Base-by-base conservation (phyloP, 2,888 invertebrate species). In the Myopa tessellatipennis region DNA sequence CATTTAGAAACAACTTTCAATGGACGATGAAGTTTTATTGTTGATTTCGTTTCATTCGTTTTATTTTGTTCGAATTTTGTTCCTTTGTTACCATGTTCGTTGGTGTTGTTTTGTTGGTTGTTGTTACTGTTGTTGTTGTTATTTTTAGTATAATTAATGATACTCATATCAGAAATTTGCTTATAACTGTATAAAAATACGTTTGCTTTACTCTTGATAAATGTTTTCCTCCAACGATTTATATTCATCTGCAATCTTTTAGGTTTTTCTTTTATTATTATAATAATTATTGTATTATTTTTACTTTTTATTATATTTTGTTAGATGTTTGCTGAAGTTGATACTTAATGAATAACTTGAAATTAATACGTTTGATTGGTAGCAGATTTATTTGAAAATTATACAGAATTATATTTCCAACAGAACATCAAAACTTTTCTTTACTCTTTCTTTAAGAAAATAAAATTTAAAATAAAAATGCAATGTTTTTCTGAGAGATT, bases 111-210 rank as follows among this genome's bases (percentile, higher is more conserved):
- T 10, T 61, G 63, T 63, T 63, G 63, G 36, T 34, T 67, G 67
- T n/a, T 67, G 16, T 36, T 40, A n/a, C 38, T 65, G 3, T 10
- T 16, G 12, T 36, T 36, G 7, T 34, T 38, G 67, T 67, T 34
- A 16, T 45, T 67, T 12, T 34, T 12, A 50, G 63, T 63, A 74
- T 74, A 74, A 74, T 74, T 74, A 74, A 74, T 74, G 74, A 65
- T 65, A 52, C 10, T 10, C 45, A 45, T 45, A 45, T 65, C 63
- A 65, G 65, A 74, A 65, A 74, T 74, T 65, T 74, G 74, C 52
- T 52, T 74, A 74, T 50, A 74, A 65, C 65, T 50, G 63, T 63
- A 52, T 74, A 74, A 65, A 65, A 34, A 65, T 50, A 14, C 50
- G 52, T 10, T 61, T 60, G 10, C 60, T 55, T 34, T 12, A 36